phyloP scores from a whole-genome alignment of 2,797 vertebrate species.

The Lates japonicus region DNA sequence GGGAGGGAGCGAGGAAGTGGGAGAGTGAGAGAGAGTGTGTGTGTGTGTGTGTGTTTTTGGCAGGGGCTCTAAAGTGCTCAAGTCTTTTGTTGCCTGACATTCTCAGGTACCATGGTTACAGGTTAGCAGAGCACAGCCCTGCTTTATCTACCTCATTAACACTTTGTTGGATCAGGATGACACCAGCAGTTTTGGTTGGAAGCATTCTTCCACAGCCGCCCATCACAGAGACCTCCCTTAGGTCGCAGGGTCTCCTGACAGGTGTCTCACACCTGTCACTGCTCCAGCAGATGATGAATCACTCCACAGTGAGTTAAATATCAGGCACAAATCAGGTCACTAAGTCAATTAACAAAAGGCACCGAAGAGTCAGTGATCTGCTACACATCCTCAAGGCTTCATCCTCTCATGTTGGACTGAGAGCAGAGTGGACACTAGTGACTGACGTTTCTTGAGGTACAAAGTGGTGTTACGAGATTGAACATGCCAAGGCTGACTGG shows the following conservation, averaged over 20 bases:
- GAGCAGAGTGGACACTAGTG: too few relatives aligned
- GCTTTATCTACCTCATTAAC: conserved; percentile 61
- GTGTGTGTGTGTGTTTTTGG: conserved; percentile 68
- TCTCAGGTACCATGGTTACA: conserved; percentile 85
- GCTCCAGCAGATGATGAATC: conserved; percentile 7
- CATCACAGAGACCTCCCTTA: background rate
- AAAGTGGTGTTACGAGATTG: too few relatives aligned
- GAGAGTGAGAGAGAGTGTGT: conserved; percentile 11
- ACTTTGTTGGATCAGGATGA: conserved; percentile 35
- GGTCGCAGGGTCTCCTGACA: background rate
- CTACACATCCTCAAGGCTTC: background rate
- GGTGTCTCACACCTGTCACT: conserved; percentile 6
- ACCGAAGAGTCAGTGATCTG: conserved; percentile 5
- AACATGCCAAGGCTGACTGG: too few relatives aligned
- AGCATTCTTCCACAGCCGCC: background rate
- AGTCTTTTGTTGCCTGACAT: conserved; percentile 85
- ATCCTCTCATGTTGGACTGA: background rate
- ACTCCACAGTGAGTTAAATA: background rate
- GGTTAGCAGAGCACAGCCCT: conserved; percentile 61
- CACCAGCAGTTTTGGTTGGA: background rate
- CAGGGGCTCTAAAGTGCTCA: conserved; percentile 61
- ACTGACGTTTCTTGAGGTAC: too few relatives aligned
- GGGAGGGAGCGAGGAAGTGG: too few relatives aligned
- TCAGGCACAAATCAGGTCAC: conserved; percentile 1
- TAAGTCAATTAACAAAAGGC: background rate